Conservation (phyloP, 1,140 invertebrate species). For the Drosophila sucinea region DNA sequence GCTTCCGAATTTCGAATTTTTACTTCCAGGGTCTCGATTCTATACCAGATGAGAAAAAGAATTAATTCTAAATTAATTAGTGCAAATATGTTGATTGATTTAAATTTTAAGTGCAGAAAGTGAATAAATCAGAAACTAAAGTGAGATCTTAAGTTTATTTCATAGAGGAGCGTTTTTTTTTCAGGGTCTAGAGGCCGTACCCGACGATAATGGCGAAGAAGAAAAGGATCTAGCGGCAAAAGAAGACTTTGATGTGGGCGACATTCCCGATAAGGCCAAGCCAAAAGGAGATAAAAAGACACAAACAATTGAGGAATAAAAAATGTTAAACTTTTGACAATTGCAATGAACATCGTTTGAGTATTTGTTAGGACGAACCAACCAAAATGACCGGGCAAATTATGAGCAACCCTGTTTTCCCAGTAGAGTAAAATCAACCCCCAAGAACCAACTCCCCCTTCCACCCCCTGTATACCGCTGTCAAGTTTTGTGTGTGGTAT, state of each 20-base stretch:
- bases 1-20: conserved; percentile 32
- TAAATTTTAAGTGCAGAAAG: conserved; percentile 73
- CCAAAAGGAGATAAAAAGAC: conserved; percentile 2
- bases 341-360: background rate
- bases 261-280: conserved; percentile 32
- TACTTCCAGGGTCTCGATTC: conserved; percentile 84
- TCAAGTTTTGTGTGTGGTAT: conserved; percentile 56
- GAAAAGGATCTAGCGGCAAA: background rate
- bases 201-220: conserved; percentile 39
- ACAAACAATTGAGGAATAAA: background rate
- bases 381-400: conserved; percentile 2
- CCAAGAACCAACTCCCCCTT: background rate
- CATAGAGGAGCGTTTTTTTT: conserved; percentile 36
- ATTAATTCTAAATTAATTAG: conserved; percentile 55
- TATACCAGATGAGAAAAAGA: conserved; percentile 84
- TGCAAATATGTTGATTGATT: conserved; percentile 48
- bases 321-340: background rate
- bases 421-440: conserved; percentile 7
- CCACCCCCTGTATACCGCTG: background rate
- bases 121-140: conserved; percentile 62
- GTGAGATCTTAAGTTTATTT: conserved; percentile 39
- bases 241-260: conserved; percentile 21
- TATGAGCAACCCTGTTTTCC: conserved; percentile 12
- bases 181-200: conserved; percentile 60
- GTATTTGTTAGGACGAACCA: background rate